Evolutionary conservation across 2,888 invertebrate genomes (phyloP), one percentile per base, ranked within the genome.

Genomic region (Chesias legatella): DNA sequence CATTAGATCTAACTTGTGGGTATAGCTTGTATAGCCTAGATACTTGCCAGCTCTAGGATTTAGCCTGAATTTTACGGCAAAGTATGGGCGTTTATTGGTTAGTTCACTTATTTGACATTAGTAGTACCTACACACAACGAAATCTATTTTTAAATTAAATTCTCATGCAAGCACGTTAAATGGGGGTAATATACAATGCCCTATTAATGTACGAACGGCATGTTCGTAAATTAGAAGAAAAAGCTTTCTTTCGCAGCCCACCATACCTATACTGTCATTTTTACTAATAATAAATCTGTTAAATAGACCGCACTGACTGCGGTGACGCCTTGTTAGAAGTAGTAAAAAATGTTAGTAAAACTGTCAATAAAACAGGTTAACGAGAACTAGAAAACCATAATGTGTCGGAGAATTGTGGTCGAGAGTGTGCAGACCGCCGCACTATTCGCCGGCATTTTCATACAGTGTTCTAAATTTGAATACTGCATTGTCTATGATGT

Each of bases 321-420:
- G 56, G 48, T 48, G 29, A 45, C 49, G 46, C 57, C 66, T 69
- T 60, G 67, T 73, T 66, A 67, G 11, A 30, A 27, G 40, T 53
- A 50, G 56, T 66, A 63, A 69, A 75, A 68, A 54, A 36, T 54
- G 52, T 52, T 49, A 67, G 66, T 60, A 62, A 65, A 67, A 62
- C 60, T 56, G 60, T 60, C 60, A 65, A 69, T 79, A 81, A 79
- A 79, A 69, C 65, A 67, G 58, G 60, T 48, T 80, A 79, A 82
- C 74, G 58, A 80, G 76, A 53, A 43, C 63, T 66, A 67, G 65
- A 61, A 56, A 57, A 42, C 53, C 32, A 35, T 34, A 41, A 37
- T 42, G 35, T 46, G 53, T 53, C 53, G 41, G 56, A 58, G 57
- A 48, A 56, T 55, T 49, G 56, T 50, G 60, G 56, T 60, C 39